These are phyloP conservation scores for Neria commutata DNA, from an alignment of 2,888 invertebrate genomes.

Conservation along the genomic window DNA sequence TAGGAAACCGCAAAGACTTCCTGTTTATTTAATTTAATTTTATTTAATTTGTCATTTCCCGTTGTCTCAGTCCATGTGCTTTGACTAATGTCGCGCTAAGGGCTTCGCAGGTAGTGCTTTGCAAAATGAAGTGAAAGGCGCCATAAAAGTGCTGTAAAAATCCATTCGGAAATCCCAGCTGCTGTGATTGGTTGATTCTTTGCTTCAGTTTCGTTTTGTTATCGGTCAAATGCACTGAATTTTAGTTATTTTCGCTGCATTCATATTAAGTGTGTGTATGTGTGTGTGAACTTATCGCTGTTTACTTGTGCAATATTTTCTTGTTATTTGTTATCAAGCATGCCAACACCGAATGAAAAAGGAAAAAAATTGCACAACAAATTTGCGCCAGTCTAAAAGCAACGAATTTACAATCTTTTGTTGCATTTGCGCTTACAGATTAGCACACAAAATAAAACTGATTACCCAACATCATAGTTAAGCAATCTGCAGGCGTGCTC, in stretches of 20 bases:
- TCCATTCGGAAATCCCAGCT: too few species aligned
- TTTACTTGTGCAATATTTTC: neutral
- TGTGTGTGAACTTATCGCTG: neutral
- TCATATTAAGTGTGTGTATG: too few species aligned
- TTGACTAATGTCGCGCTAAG: too few species aligned
- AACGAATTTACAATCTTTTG: neutral
- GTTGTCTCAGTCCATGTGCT: too few species aligned
- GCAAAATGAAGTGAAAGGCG: too few species aligned
- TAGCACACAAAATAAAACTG: too few species aligned
- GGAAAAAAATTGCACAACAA: neutral
- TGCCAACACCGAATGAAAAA: too few species aligned
- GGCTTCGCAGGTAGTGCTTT: too few species aligned
- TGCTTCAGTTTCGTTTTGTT: neutral
- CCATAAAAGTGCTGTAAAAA: too few species aligned
- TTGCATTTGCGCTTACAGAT: neutral
- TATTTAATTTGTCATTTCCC: neutral
- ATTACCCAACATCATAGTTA: neutral
- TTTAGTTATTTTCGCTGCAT: neutral
- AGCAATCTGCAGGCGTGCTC: neutral
- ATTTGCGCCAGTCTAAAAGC: neutral
- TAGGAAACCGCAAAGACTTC: conserved; percentile 1
- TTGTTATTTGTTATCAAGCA: neutral
- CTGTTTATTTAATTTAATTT: neutral
- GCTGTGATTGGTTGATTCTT: too few species aligned
- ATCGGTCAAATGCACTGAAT: neutral